phyloP scores from a whole-genome alignment of 2,797 vertebrate genomes.

The Gymnoscopelus braueri region DNA sequence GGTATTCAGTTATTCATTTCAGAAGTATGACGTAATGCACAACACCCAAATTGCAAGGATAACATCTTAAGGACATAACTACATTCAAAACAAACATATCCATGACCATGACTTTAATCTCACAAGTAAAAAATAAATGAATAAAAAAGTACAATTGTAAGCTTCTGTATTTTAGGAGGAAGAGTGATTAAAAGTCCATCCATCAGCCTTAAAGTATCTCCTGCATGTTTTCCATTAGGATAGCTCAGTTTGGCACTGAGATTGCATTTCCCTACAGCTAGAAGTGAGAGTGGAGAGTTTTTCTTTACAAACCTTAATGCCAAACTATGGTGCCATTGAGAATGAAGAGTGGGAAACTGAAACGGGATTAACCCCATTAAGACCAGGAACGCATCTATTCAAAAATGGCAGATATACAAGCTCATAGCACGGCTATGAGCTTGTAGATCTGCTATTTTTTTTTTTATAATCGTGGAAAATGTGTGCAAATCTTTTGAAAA shows the following conservation, averaged over 20 bases:
- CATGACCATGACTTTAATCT: conserved; percentile 23
- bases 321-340: conserved; percentile 16
- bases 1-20: no score
- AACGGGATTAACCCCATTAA: background rate
- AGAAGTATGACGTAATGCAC: conserved; percentile 59
- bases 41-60: conserved; percentile 60
- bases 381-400: no score
- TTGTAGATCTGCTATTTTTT: no score
- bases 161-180: background rate
- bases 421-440: no score
- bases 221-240: no score
- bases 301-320: conserved; percentile 31
- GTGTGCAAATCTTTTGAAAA: no score
- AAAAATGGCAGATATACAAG: background rate
- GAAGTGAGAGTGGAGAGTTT: conserved; percentile 26
- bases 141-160: conserved; percentile 2
- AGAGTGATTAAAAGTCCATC: background rate
- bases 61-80: conserved; percentile 61
- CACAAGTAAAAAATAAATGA: background rate
- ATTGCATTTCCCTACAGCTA: background rate
- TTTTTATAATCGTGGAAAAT: no score
- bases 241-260: no score
- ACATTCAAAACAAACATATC: conserved; percentile 57
- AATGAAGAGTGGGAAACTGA: conserved; percentile 17
- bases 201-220: background rate